These are phyloP conservation scores for Leptinotarsa juncta DNA, from an alignment of 2,888 invertebrate genomes.

Conservation along the genomic window DNA sequence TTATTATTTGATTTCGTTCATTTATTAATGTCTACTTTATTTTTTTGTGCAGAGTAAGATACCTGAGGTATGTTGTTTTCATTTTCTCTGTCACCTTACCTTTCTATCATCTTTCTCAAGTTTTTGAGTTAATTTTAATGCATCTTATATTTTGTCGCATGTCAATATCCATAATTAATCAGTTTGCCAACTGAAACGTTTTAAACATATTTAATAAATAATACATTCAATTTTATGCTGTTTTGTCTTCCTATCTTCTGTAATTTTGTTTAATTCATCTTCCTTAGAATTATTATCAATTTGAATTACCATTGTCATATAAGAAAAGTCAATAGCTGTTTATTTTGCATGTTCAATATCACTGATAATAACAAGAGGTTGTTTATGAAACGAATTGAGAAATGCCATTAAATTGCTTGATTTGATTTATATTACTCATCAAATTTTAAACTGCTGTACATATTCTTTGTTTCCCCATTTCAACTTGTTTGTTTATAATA, in stretches of 20 bases:
- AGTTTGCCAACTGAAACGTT: no score
- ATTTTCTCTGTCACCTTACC: constrained; percentile 18
- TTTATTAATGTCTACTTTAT: constrained; percentile 32
- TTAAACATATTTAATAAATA: no score
- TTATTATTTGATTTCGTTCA: constrained; percentile 23
- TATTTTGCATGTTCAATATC: constrained; percentile 38
- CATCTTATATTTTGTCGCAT: background rate
- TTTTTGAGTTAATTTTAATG: background rate
- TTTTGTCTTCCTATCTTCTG: background rate
- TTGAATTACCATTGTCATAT: constrained; percentile 4
- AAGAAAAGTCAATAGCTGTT: constrained; percentile 49
- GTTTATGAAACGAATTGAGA: constrained; percentile 5
- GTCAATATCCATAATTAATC: background rate
- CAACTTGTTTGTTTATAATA: no score
- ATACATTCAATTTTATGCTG: background rate
- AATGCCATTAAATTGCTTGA: constrained; percentile 6
- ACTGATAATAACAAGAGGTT: background rate
- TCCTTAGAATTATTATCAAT: background rate
- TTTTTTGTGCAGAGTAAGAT: constrained; percentile 47
- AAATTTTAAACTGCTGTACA: background rate
- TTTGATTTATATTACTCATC: background rate
- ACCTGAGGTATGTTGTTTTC: constrained; percentile 49
- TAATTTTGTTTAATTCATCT: background rate
- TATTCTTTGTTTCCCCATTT: background rate
- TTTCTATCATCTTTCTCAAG: constrained; percentile 3